phyloP scores from a whole-genome alignment of 2,888 invertebrate species.

The Dorcus hopei region DNA sequence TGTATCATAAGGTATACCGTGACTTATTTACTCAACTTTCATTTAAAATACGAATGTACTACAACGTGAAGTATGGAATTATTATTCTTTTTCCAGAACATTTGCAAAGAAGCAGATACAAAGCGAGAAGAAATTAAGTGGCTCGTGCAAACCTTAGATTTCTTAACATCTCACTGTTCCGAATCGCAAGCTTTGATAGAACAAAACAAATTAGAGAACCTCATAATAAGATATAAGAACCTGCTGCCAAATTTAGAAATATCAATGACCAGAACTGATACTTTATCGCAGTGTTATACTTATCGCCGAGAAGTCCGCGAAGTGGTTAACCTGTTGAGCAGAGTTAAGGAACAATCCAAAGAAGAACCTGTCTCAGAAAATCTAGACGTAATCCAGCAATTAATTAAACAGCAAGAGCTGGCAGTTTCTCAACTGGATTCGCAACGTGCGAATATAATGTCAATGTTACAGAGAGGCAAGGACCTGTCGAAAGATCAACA shows the following conservation, averaged over 20 bases:
- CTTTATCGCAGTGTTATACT: conserved; percentile 88
- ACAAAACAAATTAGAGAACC: conserved; percentile 75
- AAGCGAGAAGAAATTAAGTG: conserved; percentile 94
- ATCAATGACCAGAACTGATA: conserved; percentile 89
- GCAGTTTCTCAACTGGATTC: conserved; percentile 80
- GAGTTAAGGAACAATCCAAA: conserved; percentile 71
- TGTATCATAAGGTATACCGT: no score
- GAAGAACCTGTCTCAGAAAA: conserved; percentile 65
- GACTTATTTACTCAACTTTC: no score
- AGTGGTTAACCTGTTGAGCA: conserved; percentile 74
- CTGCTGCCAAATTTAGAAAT: conserved; percentile 89
- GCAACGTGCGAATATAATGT: conserved; percentile 80
- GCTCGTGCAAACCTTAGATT: conserved; percentile 88
- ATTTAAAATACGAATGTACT: no score
- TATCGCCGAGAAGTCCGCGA: conserved; percentile 87
- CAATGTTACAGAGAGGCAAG: conserved; percentile 87
- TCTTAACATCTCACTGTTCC: conserved; percentile 76
- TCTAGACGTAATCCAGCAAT: conserved; percentile 68
- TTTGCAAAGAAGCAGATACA: conserved; percentile 85
- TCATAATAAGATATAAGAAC: conserved; percentile 86
- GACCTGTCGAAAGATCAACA: conserved; percentile 83
- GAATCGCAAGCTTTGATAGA: conserved; percentile 77
- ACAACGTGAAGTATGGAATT: no score
- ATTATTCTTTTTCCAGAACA: conserved; percentile 58
- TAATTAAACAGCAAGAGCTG: conserved; percentile 79